phyloP scores from a whole-genome alignment of 2,888 invertebrate genomes.

The Andrena praecox region DNA sequence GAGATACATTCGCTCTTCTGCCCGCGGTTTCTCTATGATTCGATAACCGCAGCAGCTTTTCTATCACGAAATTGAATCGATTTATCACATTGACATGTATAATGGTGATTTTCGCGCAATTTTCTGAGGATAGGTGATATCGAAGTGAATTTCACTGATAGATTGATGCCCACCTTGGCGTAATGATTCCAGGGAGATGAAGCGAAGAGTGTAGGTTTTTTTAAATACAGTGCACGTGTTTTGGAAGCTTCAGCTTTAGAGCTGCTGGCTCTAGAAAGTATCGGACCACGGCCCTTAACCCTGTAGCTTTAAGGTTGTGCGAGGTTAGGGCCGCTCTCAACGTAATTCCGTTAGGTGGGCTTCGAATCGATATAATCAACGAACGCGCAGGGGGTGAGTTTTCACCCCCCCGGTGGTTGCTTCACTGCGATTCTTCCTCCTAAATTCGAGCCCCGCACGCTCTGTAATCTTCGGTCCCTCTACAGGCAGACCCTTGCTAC shows the following conservation, averaged over 20 bases:
- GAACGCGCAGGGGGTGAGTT: slow-evolving; percentile 65
- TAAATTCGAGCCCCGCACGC: slow-evolving; percentile 64
- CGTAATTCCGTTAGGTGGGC: slow-evolving; percentile 77
- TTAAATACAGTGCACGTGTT: not conserved
- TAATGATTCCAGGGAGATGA: not conserved
- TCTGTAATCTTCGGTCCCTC: slow-evolving; percentile 54
- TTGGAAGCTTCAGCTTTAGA: slow-evolving; percentile 20
- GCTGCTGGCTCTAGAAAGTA: slow-evolving; percentile 12
- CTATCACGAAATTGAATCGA: not conserved
- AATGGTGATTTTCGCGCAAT: not conserved
- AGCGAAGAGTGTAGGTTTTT: not conserved
- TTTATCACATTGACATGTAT: not conserved
- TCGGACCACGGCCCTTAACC: slow-evolving; percentile 52
- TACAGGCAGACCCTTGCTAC: slow-evolving; percentile 39
- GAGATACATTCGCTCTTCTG: not conserved
- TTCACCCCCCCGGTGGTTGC: slow-evolving; percentile 60
- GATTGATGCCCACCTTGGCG: not conserved
- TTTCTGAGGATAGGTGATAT: not conserved
- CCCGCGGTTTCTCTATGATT: not conserved
- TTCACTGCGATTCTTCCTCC: slow-evolving; percentile 72
- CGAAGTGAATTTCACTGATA: not conserved
- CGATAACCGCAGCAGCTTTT: not conserved
- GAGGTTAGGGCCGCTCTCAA: slow-evolving; percentile 77
- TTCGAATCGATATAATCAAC: slow-evolving; percentile 79
- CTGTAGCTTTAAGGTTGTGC: slow-evolving; percentile 75